Base-by-base conservation (phyloP, 2,113 vertebrate genomes). In the Sinocyclocheilus maitianheensis region DNA sequence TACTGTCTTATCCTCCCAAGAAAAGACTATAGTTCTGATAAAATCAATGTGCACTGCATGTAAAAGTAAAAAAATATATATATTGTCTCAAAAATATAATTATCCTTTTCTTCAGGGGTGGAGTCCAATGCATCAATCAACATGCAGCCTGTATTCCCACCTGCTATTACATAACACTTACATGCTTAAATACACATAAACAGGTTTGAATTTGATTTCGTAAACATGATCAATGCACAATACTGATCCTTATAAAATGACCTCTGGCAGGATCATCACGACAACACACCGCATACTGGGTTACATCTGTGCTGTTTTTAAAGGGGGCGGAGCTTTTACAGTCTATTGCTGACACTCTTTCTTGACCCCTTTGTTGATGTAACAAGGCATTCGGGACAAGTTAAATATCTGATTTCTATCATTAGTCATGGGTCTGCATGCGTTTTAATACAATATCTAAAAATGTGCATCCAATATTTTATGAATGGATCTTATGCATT, bases 261-360 rank as follows among this genome's bases (percentile, higher is more conserved):
- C 30, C 30, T 69, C 67, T 69, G 67, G 14, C 67, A 69, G 67
- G 16, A 69, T 8, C 30, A 69, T 0, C 65, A 69, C 67, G 37
- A 65, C 62, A 65, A 69, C 65, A 20, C 65, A 37, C 26, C 16
- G 18, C 30, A 69, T 69, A 69, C 67, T 37, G 30, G 3, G 30
- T 37, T 37, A 71, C 67, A 71, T 71, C 16, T 71, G 67, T 37
- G 67, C 67, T 51, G n/a, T 14, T 76, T 76, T 76, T 76, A 26
- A 71, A 71, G 30, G 67, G 14, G 51, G 26, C 26, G 26, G 24
- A 26, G 26, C 26, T 20, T 34, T 34, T 5, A 58, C 51, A 5
- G 26, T 58, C 76, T 77, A 58, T 77, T 55, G 26, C 2, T 71
- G 30, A 20, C 51, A 34, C 76, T 55, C 26, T 77, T 55, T 20